Evolutionary conservation across 1,140 invertebrate genomes (phyloP).

Genomic region (Calliphora vicina): DNA sequence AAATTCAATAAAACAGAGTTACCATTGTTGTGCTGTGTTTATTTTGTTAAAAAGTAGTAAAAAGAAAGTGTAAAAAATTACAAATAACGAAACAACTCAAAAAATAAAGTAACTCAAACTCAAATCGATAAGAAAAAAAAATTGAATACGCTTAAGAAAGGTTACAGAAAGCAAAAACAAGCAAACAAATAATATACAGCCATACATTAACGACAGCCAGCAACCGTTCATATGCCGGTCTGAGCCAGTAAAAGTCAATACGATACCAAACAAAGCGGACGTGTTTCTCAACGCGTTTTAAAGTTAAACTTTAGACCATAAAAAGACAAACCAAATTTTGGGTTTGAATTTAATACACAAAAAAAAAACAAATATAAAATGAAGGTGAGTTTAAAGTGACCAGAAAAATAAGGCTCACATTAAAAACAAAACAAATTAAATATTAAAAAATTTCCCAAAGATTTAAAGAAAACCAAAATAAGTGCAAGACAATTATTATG

Average conservation of each 20-base stretch:
- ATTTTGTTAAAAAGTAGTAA: not conserved
- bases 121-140: not conserved
- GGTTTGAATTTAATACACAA: not conserved
- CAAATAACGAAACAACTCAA: not conserved
- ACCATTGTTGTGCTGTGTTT: not conserved
- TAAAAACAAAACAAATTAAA: slow-evolving; percentile 4
- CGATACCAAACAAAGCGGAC: slow-evolving; percentile 20
- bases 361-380: not conserved
- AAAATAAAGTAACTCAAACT: not conserved
- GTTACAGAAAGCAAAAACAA: not conserved
- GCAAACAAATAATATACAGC: not conserved
- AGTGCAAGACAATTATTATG: not conserved
- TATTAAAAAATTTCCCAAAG: not conserved
- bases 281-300: not conserved
- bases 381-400: not conserved
- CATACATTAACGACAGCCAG: not conserved
- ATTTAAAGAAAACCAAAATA: not conserved
- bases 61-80: not conserved
- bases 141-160: slow-evolving; percentile 3
- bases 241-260: slow-evolving; percentile 28
- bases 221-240: slow-evolving; percentile 20
- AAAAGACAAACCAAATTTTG: not conserved
- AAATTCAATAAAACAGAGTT: not conserved
- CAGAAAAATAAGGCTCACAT: not conserved
- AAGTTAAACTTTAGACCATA: not conserved